Percentiles rank a stretch among this genome's conserved stretches.
These are phyloP conservation scores for Punctoribates punctum DNA, from an alignment of 2,888 invertebrate species.

Conservation along the genomic window DNA sequence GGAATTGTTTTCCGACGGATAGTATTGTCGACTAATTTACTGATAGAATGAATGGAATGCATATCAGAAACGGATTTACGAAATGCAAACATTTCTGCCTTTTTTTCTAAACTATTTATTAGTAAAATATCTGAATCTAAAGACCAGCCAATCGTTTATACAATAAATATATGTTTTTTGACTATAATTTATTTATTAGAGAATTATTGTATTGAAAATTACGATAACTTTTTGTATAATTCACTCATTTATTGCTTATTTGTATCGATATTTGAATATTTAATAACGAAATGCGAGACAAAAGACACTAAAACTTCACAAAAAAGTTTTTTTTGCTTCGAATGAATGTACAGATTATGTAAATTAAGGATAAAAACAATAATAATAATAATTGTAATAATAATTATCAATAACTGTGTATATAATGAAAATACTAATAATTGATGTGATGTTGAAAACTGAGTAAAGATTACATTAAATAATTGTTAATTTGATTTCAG, in stretches of 20 bases:
- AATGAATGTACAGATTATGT: neutral
- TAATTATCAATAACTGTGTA: neutral
- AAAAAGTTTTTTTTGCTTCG: too few relatives aligned
- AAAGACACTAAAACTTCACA: too few relatives aligned
- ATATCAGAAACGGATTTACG: neutral
- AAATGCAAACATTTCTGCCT: slow-evolving; percentile 36
- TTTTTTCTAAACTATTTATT: neutral
- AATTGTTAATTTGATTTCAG: neutral
- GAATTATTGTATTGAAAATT: neutral
- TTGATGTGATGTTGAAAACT: too few relatives aligned
- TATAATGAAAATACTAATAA: neutral
- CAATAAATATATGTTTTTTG: neutral
- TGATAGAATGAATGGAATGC: neutral
- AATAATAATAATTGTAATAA: neutral
- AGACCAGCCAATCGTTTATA: slow-evolving; percentile 32
- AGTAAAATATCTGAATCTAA: neutral
- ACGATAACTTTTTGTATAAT: neutral
- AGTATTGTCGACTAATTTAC: neutral
- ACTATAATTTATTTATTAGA: slow-evolving; percentile 24
- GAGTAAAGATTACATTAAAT: too few relatives aligned
- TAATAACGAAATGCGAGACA: neutral
- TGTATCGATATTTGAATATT: slow-evolving; percentile 6
- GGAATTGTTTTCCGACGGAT: neutral
- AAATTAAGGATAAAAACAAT: neutral
- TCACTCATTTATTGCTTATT: slow-evolving; percentile 2